Evolutionary conservation across 2,113 vertebrate genomes (phyloP).

Genomic region (Perognathus longimembris): DNA sequence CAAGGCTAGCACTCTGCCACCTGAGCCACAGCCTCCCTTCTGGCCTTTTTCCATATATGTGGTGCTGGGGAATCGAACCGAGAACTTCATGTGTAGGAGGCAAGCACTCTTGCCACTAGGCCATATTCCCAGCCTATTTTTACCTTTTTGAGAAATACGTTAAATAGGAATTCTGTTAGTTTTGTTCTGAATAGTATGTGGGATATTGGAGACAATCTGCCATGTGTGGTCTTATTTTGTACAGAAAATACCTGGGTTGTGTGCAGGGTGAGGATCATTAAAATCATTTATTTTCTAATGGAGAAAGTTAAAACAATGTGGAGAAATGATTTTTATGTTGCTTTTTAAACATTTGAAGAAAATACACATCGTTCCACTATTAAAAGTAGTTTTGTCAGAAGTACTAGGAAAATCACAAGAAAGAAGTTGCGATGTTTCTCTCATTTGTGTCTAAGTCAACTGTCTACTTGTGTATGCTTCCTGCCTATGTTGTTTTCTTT

Average conservation of each 20-base stretch:
- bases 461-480: too few species aligned
- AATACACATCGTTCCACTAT: not conserved
- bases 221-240: not conserved
- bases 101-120: too few species aligned
- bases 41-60: too few species aligned
- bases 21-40: too few species aligned
- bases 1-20: too few species aligned
- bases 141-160: not conserved
- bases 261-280: not conserved
- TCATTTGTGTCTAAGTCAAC: not conserved
- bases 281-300: not conserved
- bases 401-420: not conserved
- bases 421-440: not conserved
- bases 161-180: not conserved
- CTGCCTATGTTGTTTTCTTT: not conserved
- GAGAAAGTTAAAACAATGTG: not conserved
- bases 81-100: too few species aligned
- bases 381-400: not conserved
- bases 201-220: not conserved
- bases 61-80: too few species aligned
- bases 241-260: not conserved
- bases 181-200: not conserved
- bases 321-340: not conserved
- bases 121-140: too few species aligned
- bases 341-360: not conserved